Percentiles rank a stretch among this genome's conserved stretches.
phyloP scores from a whole-genome alignment of 2,113 vertebrate species.

The Mobula hypostoma region DNA sequence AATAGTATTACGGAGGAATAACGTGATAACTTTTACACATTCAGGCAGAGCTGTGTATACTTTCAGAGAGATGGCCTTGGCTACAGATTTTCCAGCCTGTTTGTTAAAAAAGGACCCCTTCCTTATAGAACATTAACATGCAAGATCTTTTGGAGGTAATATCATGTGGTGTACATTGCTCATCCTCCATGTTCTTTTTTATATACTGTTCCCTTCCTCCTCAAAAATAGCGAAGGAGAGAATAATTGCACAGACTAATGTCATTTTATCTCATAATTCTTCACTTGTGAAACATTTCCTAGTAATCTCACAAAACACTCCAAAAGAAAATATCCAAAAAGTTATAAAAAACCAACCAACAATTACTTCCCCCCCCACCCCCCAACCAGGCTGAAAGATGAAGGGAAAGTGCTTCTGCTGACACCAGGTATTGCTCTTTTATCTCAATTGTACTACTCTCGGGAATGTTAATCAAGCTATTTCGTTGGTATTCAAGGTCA shows the following conservation, averaged over 20 bases:
- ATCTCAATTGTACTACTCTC: neutral
- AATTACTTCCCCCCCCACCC: no score
- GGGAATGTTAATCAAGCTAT: neutral
- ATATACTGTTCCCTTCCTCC: neutral
- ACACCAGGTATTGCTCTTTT: neutral
- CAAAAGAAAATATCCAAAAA: neutral
- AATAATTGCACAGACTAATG: neutral
- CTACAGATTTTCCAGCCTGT: neutral
- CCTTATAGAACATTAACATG: no score
- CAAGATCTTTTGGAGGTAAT: neutral
- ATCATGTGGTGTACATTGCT: neutral
- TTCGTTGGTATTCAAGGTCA: neutral
- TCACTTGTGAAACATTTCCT: neutral
- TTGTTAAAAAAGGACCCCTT: neutral
- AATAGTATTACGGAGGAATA: neutral
- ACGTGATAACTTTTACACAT: neutral
- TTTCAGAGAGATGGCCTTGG: neutral
- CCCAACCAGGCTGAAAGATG: neutral
- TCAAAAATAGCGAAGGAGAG: neutral
- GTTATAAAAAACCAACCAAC: no score
- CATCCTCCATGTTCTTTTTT: neutral
- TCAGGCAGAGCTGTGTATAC: neutral
- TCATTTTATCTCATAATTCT: neutral
- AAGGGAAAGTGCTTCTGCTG: neutral
- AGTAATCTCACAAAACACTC: neutral